These are phyloP conservation scores for Stegophylla sp. DNA, from an alignment of 2,888 invertebrate genomes.

Conservation along the genomic window DNA sequence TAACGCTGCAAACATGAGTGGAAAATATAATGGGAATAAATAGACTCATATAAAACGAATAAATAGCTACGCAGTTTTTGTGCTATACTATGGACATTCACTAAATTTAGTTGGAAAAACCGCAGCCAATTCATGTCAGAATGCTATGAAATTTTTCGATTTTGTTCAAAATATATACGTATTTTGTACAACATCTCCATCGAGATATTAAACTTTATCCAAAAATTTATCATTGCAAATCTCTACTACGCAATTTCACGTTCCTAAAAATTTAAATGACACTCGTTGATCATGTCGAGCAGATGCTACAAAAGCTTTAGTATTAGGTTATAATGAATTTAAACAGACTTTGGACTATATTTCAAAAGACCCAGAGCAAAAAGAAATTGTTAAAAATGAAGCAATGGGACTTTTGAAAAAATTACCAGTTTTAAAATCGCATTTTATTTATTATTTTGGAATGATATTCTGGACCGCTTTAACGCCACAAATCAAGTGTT, in stretches of 20 bases:
- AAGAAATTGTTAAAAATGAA: conserved; percentile 33
- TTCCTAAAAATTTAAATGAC: conserved; percentile 29
- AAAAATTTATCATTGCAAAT: conserved; percentile 18
- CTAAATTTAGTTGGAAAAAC: conserved; percentile 50
- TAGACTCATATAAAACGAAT: conserved; percentile 59
- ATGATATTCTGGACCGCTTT: conserved; percentile 35
- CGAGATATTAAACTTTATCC: conserved; percentile 15
- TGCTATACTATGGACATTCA: conserved; percentile 52
- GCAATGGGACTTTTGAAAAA: conserved; percentile 20
- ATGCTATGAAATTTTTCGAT: conserved; percentile 23
- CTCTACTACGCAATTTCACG: background rate
- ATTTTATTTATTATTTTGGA: conserved; percentile 25
- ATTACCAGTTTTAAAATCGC: conserved; percentile 24
- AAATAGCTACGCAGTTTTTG: conserved; percentile 55
- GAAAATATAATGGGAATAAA: conserved; percentile 60
- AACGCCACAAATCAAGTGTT: conserved; percentile 31
- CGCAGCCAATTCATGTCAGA: conserved; percentile 25
- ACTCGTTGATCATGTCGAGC: conserved; percentile 35
- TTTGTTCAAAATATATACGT: conserved; percentile 45
- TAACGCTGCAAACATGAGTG: conserved; percentile 61
- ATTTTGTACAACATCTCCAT: conserved; percentile 28
- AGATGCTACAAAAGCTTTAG: conserved; percentile 40
- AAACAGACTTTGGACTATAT: conserved; percentile 32
- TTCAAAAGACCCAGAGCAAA: conserved; percentile 15
- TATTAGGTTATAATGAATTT: conserved; percentile 25